Conservation (phyloP, 2,113 vertebrate genomes). For the Falcunculus frontatus region DNA sequence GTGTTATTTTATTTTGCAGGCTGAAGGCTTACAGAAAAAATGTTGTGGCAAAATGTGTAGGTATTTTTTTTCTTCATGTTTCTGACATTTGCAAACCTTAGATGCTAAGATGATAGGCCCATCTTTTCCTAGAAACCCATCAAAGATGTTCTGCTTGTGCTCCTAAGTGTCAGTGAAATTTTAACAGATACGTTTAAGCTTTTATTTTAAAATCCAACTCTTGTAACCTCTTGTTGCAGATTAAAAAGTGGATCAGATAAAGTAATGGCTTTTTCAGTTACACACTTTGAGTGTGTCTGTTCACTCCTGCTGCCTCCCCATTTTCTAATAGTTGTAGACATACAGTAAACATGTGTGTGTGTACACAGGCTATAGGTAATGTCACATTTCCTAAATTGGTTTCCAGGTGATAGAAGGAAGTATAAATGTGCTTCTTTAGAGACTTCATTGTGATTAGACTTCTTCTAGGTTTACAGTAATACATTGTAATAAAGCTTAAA, state of each 20-base stretch:
- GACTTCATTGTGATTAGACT: neutral
- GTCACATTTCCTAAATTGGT: neutral
- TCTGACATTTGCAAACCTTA: neutral
- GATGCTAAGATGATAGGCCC: neutral
- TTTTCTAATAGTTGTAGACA: neutral
- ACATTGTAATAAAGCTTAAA: neutral
- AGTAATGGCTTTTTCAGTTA: neutral
- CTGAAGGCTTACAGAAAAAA: constrained; percentile 94
- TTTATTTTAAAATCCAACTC: neutral
- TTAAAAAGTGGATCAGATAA: neutral
- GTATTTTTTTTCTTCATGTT: constrained; percentile 53
- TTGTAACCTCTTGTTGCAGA: neutral
- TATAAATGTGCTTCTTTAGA: neutral
- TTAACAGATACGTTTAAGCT: neutral
- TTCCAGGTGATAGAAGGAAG: neutral
- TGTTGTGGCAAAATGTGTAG: constrained; percentile 96
- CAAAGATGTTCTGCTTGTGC: neutral
- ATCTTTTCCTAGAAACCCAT: neutral
- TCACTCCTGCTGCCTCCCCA: neutral
- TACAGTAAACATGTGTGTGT: neutral
- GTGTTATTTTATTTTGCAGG: constrained; percentile 72
- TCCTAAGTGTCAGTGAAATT: neutral
- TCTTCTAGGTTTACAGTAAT: neutral
- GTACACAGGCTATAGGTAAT: neutral
- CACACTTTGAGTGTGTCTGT: neutral